Conservation (phyloP, 2,888 invertebrate species). For the Sarcophaga caerulescens region DNA sequence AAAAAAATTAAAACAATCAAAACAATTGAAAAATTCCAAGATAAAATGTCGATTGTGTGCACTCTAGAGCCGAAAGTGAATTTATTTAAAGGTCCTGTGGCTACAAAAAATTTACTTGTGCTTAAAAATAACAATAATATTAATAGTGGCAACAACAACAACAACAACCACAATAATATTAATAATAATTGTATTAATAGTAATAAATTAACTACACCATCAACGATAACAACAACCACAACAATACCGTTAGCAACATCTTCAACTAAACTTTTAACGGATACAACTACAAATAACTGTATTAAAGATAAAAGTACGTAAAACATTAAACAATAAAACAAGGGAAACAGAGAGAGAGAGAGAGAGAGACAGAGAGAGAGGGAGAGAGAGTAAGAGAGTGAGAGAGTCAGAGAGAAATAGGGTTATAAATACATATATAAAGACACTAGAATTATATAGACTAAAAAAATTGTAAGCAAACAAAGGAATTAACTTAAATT, state of each 20-base stretch:
- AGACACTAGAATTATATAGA: neutral
- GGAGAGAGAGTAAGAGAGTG: too few relatives aligned
- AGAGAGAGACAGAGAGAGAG: too few relatives aligned
- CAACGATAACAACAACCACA: slow-evolving; percentile 19
- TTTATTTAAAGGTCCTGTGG: slow-evolving; percentile 75
- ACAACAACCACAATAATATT: slow-evolving; percentile 14
- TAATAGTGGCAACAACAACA: slow-evolving; percentile 64
- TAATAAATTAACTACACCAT: slow-evolving; percentile 12
- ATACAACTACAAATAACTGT: slow-evolving; percentile 52
- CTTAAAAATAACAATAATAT: slow-evolving; percentile 65
- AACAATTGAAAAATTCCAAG: slow-evolving; percentile 40
- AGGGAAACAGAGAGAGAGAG: neutral
- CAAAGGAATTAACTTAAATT: neutral
- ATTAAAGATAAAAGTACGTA: slow-evolving; percentile 66
- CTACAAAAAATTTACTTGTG: slow-evolving; percentile 71
- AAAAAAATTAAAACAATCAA: slow-evolving; percentile 23
- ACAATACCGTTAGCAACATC: slow-evolving; percentile 7
- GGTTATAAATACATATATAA: neutral
- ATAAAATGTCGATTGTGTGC: slow-evolving; percentile 79
- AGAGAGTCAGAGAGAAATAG: too few relatives aligned
- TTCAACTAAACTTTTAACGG: slow-evolving; percentile 54
- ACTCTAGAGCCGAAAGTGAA: slow-evolving; percentile 77
- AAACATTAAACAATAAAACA: slow-evolving; percentile 23
- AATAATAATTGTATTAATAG: slow-evolving; percentile 23
- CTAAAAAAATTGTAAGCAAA: neutral